Evolutionary conservation across 2,113 vertebrate genomes (phyloP).

Genomic region (Caranx melampygus): DNA sequence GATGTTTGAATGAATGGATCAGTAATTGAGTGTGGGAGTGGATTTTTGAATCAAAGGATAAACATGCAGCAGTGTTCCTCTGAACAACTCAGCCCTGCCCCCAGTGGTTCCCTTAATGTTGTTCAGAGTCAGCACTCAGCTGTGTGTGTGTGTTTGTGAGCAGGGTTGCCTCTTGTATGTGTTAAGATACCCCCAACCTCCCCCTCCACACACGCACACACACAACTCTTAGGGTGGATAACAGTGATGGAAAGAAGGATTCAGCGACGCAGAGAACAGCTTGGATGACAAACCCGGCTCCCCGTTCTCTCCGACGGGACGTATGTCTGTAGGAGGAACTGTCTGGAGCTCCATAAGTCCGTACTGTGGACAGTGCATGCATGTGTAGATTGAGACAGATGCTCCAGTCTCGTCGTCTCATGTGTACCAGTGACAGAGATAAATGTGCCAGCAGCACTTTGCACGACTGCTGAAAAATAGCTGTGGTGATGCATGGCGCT

Average conservation of each 20-base stretch:
- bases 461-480: slow-evolving; percentile 36
- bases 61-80: neutral
- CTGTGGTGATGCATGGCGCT: slow-evolving; percentile 23
- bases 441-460: slow-evolving; percentile 54
- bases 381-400: slow-evolving; percentile 63
- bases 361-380: slow-evolving; percentile 46
- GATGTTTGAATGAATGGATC: neutral
- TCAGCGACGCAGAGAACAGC: slow-evolving; percentile 34
- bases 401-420: slow-evolving; percentile 42
- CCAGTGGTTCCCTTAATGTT: slow-evolving; percentile 6
- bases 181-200: neutral
- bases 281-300: slow-evolving; percentile 55
- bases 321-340: slow-evolving; percentile 60
- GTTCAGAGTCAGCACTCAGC: neutral
- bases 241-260: slow-evolving; percentile 23
- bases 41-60: slow-evolving; percentile 2
- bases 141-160: neutral
- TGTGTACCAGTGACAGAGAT: slow-evolving; percentile 58
- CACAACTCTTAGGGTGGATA: neutral
- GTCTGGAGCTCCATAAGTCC: slow-evolving; percentile 53
- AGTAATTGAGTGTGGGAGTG: neutral
- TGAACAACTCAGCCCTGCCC: neutral
- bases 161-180: neutral
- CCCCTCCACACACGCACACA: no score
- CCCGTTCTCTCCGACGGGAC: slow-evolving; percentile 25